Conservation (phyloP, 2,113 vertebrate genomes). For the Theropithecus gelada region DNA sequence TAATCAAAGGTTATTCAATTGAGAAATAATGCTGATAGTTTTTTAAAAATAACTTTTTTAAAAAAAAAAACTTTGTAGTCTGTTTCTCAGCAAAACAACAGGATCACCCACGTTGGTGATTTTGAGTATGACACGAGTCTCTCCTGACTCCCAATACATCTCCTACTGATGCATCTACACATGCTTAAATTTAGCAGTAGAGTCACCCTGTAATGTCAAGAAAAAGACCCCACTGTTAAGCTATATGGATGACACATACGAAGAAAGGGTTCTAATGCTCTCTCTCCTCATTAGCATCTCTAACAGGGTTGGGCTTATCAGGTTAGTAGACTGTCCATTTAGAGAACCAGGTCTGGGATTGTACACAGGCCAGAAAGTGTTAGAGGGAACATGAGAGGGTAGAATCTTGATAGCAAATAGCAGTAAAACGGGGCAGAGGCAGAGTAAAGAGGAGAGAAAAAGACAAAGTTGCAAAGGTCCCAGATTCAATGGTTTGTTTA, state of each 20-base stretch:
- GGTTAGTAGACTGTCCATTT: background rate
- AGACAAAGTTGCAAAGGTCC: background rate
- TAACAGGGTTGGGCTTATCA: background rate
- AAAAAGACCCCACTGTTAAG: background rate
- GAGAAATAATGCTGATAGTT: background rate
- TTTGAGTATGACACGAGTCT: background rate
- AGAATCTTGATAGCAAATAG: background rate
- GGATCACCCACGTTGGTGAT: background rate
- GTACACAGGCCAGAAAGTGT: background rate
- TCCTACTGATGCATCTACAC: background rate
- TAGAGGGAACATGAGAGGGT: background rate
- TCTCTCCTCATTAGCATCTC: background rate
- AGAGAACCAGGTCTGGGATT: background rate
- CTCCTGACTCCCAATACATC: background rate
- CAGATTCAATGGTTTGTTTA: background rate
- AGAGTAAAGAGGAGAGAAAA: background rate
- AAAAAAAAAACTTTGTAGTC: background rate
- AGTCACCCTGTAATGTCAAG: background rate
- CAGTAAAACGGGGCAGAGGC: background rate
- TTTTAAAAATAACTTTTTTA: background rate
- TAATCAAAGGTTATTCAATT: background rate
- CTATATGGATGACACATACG: background rate
- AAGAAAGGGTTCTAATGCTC: background rate
- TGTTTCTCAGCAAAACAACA: background rate
- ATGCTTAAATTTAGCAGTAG: background rate